Evolutionary conservation across 2,113 vertebrate genomes (phyloP).

Genomic region (Nestor notabilis): DNA sequence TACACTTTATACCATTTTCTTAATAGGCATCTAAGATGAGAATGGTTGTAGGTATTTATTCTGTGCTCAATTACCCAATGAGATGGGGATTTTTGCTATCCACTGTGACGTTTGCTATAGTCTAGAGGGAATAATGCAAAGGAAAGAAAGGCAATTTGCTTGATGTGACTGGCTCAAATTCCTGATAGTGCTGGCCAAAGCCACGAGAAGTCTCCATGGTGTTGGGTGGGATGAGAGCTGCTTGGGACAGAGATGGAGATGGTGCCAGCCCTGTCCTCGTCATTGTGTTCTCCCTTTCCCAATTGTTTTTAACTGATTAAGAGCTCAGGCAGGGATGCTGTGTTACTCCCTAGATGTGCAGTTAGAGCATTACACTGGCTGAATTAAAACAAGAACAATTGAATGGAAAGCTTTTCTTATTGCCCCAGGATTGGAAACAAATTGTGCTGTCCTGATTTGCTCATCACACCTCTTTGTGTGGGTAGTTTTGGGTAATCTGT

Average conservation of each 20-base stretch:
- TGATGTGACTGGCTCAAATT: background rate
- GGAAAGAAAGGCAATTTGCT: background rate
- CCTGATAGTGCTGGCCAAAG: background rate
- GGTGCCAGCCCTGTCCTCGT: fast-evolving
- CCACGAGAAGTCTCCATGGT: background rate
- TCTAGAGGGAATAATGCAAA: background rate
- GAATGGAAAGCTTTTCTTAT: background rate
- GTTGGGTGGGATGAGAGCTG: background rate
- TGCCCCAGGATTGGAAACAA: background rate
- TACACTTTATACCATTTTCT: background rate
- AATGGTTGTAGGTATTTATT: background rate
- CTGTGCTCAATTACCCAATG: background rate
- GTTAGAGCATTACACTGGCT: background rate
- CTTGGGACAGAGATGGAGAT: background rate
- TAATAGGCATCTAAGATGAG: background rate
- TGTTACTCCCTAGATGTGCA: background rate
- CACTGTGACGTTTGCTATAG: fast-evolving
- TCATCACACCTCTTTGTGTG: background rate
- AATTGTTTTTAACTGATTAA: background rate
- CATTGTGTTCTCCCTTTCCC: background rate
- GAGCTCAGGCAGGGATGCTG: background rate
- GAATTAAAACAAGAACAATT: background rate
- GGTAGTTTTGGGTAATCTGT: background rate
- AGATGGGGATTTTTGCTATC: background rate
- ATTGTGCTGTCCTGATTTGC: background rate